Conservation (phyloP, 2,113 vertebrate genomes). For the Erythrolamprus reginae region DNA sequence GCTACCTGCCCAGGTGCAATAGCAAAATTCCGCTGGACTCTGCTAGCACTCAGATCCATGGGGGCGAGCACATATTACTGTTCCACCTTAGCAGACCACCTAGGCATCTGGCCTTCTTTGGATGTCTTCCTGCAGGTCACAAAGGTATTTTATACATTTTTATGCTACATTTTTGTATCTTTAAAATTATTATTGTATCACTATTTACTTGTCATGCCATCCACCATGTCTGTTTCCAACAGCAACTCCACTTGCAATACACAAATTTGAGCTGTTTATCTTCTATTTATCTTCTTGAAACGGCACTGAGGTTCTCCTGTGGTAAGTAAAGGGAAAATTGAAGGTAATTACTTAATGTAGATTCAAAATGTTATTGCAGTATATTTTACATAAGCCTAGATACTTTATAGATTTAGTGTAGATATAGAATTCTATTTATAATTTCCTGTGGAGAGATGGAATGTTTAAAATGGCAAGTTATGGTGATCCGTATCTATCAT, state of each 20-base stretch:
- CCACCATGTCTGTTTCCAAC: neutral
- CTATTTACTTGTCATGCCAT: conserved; percentile 9
- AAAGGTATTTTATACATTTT: neutral
- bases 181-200: conserved; percentile 10
- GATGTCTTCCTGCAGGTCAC: neutral
- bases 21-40: too few species aligned
- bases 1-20: too few species aligned
- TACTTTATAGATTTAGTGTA: neutral
- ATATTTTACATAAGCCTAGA: neutral
- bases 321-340: neutral
- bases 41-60: too few species aligned
- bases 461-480: neutral
- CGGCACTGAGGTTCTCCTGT: conserved; percentile 4
- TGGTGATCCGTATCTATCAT: neutral
- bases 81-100: too few species aligned
- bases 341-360: neutral
- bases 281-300: conserved; percentile 27
- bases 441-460: neutral
- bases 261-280: neutral
- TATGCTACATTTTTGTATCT: conserved; percentile 33
- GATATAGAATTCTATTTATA: neutral
- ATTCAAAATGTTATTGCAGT: neutral
- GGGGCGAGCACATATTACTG: too few species aligned
- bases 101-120: neutral
- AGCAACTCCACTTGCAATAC: neutral